Conservation (phyloP, 2,113 vertebrate genomes). For the Psettodes erumei region DNA sequence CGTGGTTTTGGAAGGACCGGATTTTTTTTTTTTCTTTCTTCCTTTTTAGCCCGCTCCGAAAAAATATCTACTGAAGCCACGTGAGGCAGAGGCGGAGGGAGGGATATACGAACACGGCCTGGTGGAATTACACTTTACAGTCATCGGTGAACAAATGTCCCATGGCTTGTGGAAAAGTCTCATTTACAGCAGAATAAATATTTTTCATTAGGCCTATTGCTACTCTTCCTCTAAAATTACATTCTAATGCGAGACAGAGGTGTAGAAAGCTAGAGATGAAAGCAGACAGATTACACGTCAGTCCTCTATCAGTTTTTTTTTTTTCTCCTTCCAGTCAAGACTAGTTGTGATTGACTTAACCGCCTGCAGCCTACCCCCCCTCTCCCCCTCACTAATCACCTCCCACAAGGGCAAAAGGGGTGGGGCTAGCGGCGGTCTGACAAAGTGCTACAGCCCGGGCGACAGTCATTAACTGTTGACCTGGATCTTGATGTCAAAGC, state of each 20-base stretch:
- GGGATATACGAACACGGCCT: conserved; percentile 88
- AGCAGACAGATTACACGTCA: conserved; percentile 86
- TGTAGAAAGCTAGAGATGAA: conserved; percentile 91
- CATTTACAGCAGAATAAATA: conserved; percentile 97
- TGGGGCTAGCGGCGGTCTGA: conserved; percentile 13
- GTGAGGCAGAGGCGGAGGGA: conserved; percentile 87
- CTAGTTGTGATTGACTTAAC: conserved; percentile 62
- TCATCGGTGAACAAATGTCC: conserved; percentile 88
- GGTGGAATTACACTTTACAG: conserved; percentile 91
- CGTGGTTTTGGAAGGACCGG: conserved; percentile 88
- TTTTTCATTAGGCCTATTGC: conserved; percentile 87
- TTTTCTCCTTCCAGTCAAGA: conserved; percentile 42
- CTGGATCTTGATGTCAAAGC: conserved; percentile 91
- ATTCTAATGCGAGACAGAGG: conserved; percentile 93
- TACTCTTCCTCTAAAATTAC: conserved; percentile 91
- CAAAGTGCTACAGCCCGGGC: conserved; percentile 56
- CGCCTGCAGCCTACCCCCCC: conserved; percentile 41
- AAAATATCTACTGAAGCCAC: conserved; percentile 83
- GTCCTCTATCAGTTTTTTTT: conserved; percentile 50
- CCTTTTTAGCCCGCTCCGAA: conserved; percentile 86
- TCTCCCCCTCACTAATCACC: conserved; percentile 32
- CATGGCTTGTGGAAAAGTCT: conserved; percentile 91
- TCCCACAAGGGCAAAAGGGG: conserved; percentile 32
- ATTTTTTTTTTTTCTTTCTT: too few relatives aligned
- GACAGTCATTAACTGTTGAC: conserved; percentile 77